Base-by-base conservation (phyloP, 2,888 invertebrate genomes). In the Lepidocyrtoides sp. region DNA sequence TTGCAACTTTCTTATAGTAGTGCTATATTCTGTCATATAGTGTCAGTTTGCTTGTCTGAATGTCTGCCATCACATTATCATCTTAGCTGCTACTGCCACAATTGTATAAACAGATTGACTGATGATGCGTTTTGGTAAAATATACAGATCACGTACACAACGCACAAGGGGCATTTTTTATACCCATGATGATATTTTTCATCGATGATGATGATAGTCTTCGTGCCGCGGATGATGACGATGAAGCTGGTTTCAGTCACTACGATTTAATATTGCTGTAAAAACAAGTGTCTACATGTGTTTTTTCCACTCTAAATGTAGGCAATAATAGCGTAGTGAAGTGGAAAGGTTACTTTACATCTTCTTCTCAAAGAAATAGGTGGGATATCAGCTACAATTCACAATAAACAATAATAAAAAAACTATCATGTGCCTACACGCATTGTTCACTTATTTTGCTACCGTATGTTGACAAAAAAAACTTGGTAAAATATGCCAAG, bases 251-350 rank as follows among this genome's bases (percentile, higher is more conserved):
- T 85, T 85, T 85, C 77, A 86, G 72, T 51, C 66, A 12, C 23
- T 44, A 20, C 77, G 86, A 77, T 75, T 86, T 77, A 86, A 77
- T 77, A 63, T 63, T 57, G 60, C 60, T 86, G 86, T 77, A 86
- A 60, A 77, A 77, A 77, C 86, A 72, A 72, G 86, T 86, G 86
- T 86, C 63, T 86, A 86, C 86, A 86, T 77, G 77, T 77, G 77
- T 75, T 77, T 44, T 84, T 77, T 75, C 85, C 86, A 77, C 86
- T 86, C 75, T 60, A 86, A 26, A 86, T 86, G 77, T 44, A 41
- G 29, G 44, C 23, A 60, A 48, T 77, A 77, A 36, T 32, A 41
- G 57, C 3, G 17, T 7, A 41, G 36, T 3, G 36, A 12, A 69
- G 41, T 36, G 36, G 69, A 69, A 41, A 17, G 41, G 69, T 69